Evolutionary conservation across 2,888 invertebrate species (phyloP).

Genomic region (Drosophila emarginata): DNA sequence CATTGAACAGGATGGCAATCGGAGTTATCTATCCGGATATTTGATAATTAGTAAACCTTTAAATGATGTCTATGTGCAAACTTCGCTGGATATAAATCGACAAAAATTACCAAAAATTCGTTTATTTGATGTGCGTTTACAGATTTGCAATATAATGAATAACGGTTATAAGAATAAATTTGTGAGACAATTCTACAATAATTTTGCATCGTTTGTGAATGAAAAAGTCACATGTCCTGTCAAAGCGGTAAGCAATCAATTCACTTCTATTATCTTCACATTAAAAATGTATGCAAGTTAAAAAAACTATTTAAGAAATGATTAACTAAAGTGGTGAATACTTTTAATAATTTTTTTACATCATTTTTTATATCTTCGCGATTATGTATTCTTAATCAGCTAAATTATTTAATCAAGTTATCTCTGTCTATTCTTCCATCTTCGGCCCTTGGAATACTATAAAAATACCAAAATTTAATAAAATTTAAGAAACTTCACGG

Average conservation of each 20-base stretch:
- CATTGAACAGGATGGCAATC: conserved; percentile 50
- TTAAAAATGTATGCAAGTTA: too few species aligned
- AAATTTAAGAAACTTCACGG: too few species aligned
- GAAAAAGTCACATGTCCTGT: conserved; percentile 45
- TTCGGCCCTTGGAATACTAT: too few species aligned
- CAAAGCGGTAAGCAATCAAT: conserved; percentile 41
- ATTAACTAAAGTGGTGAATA: too few species aligned
- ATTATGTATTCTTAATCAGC: too few species aligned
- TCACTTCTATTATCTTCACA: too few species aligned
- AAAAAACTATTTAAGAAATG: too few species aligned
- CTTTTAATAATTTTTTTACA: too few species aligned
- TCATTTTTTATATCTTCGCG: too few species aligned
- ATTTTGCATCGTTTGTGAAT: conserved; percentile 39
- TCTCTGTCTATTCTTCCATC: too few species aligned
- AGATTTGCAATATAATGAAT: conserved; percentile 44
- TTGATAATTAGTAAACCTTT: conserved; percentile 33
- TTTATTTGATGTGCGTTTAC: conserved; percentile 45
- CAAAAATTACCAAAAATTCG: conserved; percentile 36
- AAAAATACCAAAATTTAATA: too few species aligned
- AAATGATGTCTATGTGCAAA: conserved; percentile 25
- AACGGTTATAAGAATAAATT: conserved; percentile 54
- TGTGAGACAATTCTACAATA: conserved; percentile 35
- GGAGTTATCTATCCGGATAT: conserved; percentile 59
- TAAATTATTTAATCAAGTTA: too few species aligned
- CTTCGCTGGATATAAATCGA: conserved; percentile 44